A percentile compares a stretch with the other conserved stretches of the same genome.
These are phyloP conservation scores for Medauroidea extradentata DNA, from an alignment of 1,140 invertebrate genomes.

Conservation along the genomic window DNA sequence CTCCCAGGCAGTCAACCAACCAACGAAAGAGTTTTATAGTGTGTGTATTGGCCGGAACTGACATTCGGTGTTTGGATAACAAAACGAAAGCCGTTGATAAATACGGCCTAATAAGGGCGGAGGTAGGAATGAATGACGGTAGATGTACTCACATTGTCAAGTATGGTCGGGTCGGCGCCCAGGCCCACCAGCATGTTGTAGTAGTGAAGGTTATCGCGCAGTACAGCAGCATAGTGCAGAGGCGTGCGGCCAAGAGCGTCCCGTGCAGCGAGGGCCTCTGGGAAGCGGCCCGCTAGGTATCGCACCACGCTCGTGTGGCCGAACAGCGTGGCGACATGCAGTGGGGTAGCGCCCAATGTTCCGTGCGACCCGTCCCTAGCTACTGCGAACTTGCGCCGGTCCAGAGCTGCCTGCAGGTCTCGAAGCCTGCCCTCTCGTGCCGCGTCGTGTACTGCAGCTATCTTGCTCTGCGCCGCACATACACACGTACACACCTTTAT, in stretches of 20 bases:
- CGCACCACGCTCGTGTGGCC: conserved; percentile 62
- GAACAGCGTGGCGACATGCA: conserved; percentile 88
- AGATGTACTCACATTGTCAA: conserved; percentile 53
- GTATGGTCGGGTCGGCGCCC: conserved; percentile 73
- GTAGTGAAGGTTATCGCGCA: conserved; percentile 83
- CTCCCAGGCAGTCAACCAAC: too few species aligned
- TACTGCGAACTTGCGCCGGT: conserved; percentile 85
- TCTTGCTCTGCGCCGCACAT: conserved; percentile 79
- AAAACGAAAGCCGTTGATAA: too few species aligned
- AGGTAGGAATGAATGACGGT: too few species aligned
- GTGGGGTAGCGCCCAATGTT: conserved; percentile 82
- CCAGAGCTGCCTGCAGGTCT: conserved; percentile 78
- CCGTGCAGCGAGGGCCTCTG: conserved; percentile 64
- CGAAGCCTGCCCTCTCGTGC: conserved; percentile 79
- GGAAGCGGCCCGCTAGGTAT: conserved; percentile 60
- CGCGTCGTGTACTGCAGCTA: conserved; percentile 78
- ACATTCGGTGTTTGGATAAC: too few species aligned
- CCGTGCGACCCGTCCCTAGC: conserved; percentile 74
- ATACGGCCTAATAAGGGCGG: too few species aligned
- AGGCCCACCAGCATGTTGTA: conserved; percentile 80
- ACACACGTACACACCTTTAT: background rate
- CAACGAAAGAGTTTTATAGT: too few species aligned
- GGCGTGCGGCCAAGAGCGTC: conserved; percentile 80
- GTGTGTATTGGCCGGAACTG: too few species aligned
- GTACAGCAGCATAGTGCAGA: conserved; percentile 84